Base-by-base conservation (phyloP, 1,140 invertebrate species). In the Solen grandis region DNA sequence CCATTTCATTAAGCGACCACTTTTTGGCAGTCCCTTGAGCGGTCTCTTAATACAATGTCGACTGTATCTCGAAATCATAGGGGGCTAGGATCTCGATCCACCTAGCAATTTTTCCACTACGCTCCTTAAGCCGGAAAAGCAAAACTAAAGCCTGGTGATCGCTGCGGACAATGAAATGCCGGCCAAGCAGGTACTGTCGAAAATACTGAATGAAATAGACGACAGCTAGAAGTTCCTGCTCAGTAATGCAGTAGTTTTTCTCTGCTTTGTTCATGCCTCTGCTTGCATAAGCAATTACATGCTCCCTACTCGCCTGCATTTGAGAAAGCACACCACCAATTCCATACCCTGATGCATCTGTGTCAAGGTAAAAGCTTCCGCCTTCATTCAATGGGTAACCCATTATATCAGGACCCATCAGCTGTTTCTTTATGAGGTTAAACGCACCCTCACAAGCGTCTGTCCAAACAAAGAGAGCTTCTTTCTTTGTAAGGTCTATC, bases 301-400 rank as follows among this genome's bases (percentile, higher is more conserved):
- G 22, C 60, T 85, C 83, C 14, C 62, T n/a, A 55, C 85, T 75
- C 8, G 85, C 76, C 52, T 86, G 74, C 5, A 70, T 46, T 79
- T 91, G 90, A 8, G 74, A 78, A 35, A 92, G 76, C 0, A 88
- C 86, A 5, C 85, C 85, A n/a, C 88, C 89, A 16, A 91, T 72
- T n/a, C n/a, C n/a, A n/a, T n/a, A n/a, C n/a, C n/a, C n/a, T n/a
- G n/a, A n/a, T n/a, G n/a, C n/a, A n/a, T n/a, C n/a, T n/a, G n/a
- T n/a, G n/a, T n/a, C n/a, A n/a, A n/a, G n/a, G n/a, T n/a, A n/a
- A n/a, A n/a, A 90, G 22, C 60, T 1, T 2, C 62, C 60, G 5
- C 54, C 54, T 22, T 55, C 46, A 31, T 69, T 46, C 35, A 52
- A 22, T 16, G 79, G 76, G 33, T 85, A 80, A 13, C 38, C 69